Base-by-base conservation (phyloP, 2,888 invertebrate genomes). In the Aporophyla nigra region DNA sequence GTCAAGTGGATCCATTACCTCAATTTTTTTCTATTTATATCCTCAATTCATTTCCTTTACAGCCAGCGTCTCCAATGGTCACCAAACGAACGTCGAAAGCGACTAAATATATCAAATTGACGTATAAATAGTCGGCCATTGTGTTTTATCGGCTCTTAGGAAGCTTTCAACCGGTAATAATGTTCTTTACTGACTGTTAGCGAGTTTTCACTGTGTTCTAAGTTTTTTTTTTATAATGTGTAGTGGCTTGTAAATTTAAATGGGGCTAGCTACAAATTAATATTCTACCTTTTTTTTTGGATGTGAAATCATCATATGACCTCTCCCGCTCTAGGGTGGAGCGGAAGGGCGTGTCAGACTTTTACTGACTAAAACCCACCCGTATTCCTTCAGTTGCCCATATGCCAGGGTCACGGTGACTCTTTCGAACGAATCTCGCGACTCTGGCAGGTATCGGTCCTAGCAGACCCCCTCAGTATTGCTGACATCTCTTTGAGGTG, bases 61-160 rank as follows among this genome's bases (percentile, higher is more conserved):
- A 21, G 16, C 21, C 58, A 51, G 21, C 9, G 0, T 16, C 5
- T 59, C 5, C 24, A 51, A 24, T 27, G 27, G 12, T 54, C 46
- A 27, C 54, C 2, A 46, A 56, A 56, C 24, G 9, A n/a, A 16
- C 12, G 4, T 24, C 21, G 19, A 73, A 74, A 33, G n/a, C 2
- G 21, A 43, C 46, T 46, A 81, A 63, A 76, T 82, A 75, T 61
- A 79, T 82, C 76, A 76, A 71, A 43, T 27, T 67, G 71, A 63
- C 56, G 27, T 68, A 54, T 70, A 80, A 78, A 78, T 66, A 74
- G 70, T 66, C 40, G 16, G 21, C 63, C 75, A 74, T 83, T 79
- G 67, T 71, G n/a, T 77, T 83, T 76, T 74, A 86, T 83, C 58
- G 78, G 40, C 73, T 75, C 51, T 75, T 16, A 67, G 46, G 53